phyloP scores from a whole-genome alignment of 2,888 invertebrate genomes.

The Hartigia nigra region DNA sequence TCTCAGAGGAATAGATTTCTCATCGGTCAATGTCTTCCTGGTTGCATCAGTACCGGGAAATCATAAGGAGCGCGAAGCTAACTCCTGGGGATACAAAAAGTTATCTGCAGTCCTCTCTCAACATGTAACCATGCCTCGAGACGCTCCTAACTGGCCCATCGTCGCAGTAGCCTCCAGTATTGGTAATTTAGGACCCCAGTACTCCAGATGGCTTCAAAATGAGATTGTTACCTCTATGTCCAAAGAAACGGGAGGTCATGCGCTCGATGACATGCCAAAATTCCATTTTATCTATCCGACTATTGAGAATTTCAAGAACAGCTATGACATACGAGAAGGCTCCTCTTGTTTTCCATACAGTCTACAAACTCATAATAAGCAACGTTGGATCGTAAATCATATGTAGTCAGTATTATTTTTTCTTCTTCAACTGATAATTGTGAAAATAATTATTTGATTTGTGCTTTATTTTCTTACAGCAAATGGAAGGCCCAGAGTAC shows the following conservation, averaged over 20 bases:
- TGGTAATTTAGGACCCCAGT: slow-evolving; percentile 82
- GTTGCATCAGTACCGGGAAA: slow-evolving; percentile 89
- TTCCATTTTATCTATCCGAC: slow-evolving; percentile 81
- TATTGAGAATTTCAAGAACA: slow-evolving; percentile 84
- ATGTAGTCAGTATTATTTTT: slow-evolving; percentile 75
- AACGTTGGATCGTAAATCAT: slow-evolving; percentile 82
- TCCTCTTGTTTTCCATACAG: slow-evolving; percentile 92
- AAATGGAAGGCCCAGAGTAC: slow-evolving; percentile 84
- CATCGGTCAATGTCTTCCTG: slow-evolving; percentile 84
- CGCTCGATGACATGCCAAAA: slow-evolving; percentile 69
- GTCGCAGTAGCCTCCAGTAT: slow-evolving; percentile 92
- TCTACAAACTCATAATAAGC: slow-evolving; percentile 81
- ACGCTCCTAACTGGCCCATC: slow-evolving; percentile 74
- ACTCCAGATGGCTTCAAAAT: slow-evolving; percentile 78
- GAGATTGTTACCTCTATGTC: slow-evolving; percentile 77
- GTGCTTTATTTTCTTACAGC: slow-evolving; percentile 68
- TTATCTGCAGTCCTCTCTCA: slow-evolving; percentile 68
- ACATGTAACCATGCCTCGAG: slow-evolving; percentile 70
- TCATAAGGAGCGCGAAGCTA: slow-evolving; percentile 71
- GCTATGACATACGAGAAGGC: slow-evolving; percentile 86
- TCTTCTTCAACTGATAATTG: slow-evolving; percentile 7
- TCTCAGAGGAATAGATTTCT: slow-evolving; percentile 84
- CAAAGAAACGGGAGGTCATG: slow-evolving; percentile 67
- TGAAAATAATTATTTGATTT: slow-evolving; percentile 1
- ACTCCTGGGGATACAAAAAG: slow-evolving; percentile 73